A percentile compares a stretch with the other conserved stretches of the same genome.
phyloP scores from a whole-genome alignment of 2,113 vertebrate genomes.

The Neoarius graeffei region DNA sequence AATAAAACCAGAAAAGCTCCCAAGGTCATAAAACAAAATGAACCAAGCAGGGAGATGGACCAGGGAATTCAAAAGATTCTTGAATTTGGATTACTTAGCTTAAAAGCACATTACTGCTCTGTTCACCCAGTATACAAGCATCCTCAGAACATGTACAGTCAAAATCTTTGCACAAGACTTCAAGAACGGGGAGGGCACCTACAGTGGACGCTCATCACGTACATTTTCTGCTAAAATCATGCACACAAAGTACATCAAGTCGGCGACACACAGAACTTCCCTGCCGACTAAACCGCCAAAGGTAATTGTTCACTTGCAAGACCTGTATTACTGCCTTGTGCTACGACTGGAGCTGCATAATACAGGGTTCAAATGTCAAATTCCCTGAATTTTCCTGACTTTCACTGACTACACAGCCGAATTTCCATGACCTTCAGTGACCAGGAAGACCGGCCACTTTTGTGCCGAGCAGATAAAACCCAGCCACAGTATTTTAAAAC shows the following conservation, averaged over 20 bases:
- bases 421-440: no score
- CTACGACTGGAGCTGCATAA: background rate
- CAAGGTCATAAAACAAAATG: background rate
- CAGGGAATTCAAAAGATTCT: background rate
- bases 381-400: no score
- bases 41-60: background rate
- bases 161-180: no score
- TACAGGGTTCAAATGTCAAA: background rate
- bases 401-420: no score
- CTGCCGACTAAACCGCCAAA: no score
- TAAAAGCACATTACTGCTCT: background rate
- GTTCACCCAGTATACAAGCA: background rate
- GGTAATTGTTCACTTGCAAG: background rate
- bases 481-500: no score
- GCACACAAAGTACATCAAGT: background rate
- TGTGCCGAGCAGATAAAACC: no score
- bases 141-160: no score
- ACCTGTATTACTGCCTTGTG: background rate
- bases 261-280: no score
- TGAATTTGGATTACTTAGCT: background rate
- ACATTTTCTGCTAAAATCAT: background rate
- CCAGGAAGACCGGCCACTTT: no score
- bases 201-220: background rate
- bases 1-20: background rate
- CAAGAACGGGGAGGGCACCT: no score